Evolutionary conservation across 2,888 invertebrate species (phyloP).

Genomic region (Netelia fuscicornis): DNA sequence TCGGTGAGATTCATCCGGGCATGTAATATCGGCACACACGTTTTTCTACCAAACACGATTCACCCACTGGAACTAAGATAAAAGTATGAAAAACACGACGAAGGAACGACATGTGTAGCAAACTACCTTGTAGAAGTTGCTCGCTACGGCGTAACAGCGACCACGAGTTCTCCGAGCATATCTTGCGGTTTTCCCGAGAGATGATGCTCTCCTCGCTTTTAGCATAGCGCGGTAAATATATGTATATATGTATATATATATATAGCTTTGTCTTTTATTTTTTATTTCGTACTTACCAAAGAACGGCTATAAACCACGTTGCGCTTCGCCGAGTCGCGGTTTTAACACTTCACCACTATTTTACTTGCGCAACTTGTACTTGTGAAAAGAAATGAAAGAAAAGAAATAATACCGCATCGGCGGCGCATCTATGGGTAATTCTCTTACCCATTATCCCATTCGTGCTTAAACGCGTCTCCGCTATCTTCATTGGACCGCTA

Average conservation of each 20-base stretch:
- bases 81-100: slow-evolving; percentile 29
- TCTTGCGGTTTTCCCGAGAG: slow-evolving; percentile 3
- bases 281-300: neutral
- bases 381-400: neutral
- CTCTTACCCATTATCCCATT: neutral
- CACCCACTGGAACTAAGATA: slow-evolving; percentile 59
- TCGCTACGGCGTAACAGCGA: slow-evolving; percentile 35
- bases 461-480: neutral
- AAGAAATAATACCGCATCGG: slow-evolving; percentile 2
- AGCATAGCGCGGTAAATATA: no score
- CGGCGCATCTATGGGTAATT: neutral
- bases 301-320: neutral
- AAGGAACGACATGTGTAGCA: slow-evolving; percentile 76
- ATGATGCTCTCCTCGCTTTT: neutral
- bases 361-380: neutral
- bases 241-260: neutral
- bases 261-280: neutral
- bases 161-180: slow-evolving; percentile 3
- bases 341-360: neutral
- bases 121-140: slow-evolving; percentile 79
- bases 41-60: slow-evolving; percentile 61
- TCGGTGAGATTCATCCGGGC: slow-evolving; percentile 68
- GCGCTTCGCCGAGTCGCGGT: neutral
- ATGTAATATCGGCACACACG: slow-evolving; percentile 69
- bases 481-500: neutral